These are phyloP conservation scores for Neodontobutis hainanensis DNA, from an alignment of 2,113 vertebrate genomes.

Conservation along the genomic window DNA sequence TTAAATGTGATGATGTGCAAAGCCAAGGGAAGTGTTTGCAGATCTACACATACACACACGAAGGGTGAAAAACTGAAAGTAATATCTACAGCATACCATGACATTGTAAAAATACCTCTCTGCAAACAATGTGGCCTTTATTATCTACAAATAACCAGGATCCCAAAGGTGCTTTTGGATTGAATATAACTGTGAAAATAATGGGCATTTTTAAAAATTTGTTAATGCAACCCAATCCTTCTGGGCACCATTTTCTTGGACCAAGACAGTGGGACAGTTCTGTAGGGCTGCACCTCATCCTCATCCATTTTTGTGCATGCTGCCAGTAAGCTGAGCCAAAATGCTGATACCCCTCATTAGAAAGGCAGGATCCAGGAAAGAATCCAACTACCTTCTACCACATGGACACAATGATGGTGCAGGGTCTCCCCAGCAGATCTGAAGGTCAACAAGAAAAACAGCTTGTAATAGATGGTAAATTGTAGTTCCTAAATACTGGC, in stretches of 20 bases:
- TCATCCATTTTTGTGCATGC: conserved; percentile 65
- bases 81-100: conserved; percentile 41
- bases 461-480: conserved; percentile 55
- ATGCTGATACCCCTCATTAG: conserved; percentile 78
- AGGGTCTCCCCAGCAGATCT: conserved; percentile 62
- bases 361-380: conserved; percentile 75
- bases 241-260: conserved; percentile 66
- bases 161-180: conserved; percentile 62
- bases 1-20: conserved; percentile 42
- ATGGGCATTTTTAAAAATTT: conserved; percentile 72
- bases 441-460: conserved; percentile 69
- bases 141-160: conserved; percentile 62
- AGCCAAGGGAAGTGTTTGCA: conserved; percentile 44
- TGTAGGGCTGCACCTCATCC: conserved; percentile 59
- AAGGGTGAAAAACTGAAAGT: conserved; percentile 38
- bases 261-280: conserved; percentile 57
- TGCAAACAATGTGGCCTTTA: conserved; percentile 48
- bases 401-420: conserved; percentile 60
- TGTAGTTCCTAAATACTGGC: conserved; percentile 22
- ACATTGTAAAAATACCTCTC: conserved; percentile 50
- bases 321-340: conserved; percentile 78
- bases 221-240: conserved; percentile 70
- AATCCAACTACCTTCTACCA: conserved; percentile 66
- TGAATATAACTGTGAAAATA: conserved; percentile 70
- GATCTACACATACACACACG: conserved; percentile 21